Conservation (phyloP, 2,888 invertebrate species). For the Rhopalosiphum nymphaeae region DNA sequence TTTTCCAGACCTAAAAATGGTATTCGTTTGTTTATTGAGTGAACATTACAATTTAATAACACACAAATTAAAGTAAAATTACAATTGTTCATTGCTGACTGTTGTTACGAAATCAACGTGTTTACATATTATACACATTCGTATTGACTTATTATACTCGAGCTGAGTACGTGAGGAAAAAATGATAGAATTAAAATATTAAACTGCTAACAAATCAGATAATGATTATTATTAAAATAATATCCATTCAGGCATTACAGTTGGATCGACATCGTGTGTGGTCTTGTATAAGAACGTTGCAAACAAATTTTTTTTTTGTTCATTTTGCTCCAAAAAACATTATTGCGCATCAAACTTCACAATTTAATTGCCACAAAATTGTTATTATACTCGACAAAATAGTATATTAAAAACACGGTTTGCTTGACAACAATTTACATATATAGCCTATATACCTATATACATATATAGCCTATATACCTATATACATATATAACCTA, state of each 20-base stretch:
- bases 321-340: constrained; percentile 1
- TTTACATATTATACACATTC: constrained; percentile 39
- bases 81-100: not conserved
- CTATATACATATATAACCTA: too few species aligned
- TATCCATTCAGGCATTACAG: constrained; percentile 39
- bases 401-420: not conserved
- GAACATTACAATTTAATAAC: not conserved
- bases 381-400: not conserved
- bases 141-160: constrained; percentile 22
- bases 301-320: not conserved
- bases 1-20: not conserved
- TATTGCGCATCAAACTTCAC: not conserved
- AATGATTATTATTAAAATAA: constrained; percentile 55
- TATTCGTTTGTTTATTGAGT: not conserved
- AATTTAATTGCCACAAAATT: not conserved
- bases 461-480: too few species aligned
- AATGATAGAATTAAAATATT: constrained; percentile 10
- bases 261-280: constrained; percentile 55
- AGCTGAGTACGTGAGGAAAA: constrained; percentile 1
- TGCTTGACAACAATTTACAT: not conserved
- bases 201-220: constrained; percentile 61
- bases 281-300: constrained; percentile 27
- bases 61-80: not conserved
- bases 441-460: too few species aligned
- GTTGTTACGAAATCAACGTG: constrained; percentile 41